These are phyloP conservation scores for Pitta sordida DNA, from an alignment of 2,113 vertebrate species.

Conservation along the genomic window DNA sequence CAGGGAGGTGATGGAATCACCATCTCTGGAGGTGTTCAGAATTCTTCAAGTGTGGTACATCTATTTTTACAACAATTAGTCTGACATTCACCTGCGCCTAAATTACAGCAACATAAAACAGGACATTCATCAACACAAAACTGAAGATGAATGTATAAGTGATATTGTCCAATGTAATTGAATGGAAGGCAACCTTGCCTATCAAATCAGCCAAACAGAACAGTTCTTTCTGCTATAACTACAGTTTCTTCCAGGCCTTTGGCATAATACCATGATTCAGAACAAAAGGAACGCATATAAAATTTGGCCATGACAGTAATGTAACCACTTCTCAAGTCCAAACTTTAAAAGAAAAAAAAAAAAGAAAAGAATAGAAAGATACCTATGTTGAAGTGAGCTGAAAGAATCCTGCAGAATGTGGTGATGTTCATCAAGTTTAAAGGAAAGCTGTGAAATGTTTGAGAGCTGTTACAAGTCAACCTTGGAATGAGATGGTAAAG, in stretches of 20 bases:
- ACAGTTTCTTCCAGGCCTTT: not conserved
- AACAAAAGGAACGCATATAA: not conserved
- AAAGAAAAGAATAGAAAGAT: rapidly evolving
- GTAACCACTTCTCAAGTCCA: not conserved
- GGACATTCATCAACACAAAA: not conserved
- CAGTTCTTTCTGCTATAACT: not conserved
- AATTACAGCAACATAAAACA: not conserved
- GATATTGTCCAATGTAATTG: not conserved
- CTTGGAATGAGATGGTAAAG: not conserved
- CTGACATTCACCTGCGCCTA: not conserved
- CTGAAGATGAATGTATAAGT: not conserved
- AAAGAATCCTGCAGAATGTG: not conserved
- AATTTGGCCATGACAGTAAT: not conserved
- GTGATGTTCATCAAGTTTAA: not conserved
- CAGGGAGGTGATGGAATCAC: too few relatives aligned
- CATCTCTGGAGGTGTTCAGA: too few relatives aligned
- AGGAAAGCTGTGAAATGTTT: not conserved
- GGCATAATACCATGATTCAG: not conserved
- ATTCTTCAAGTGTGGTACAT: not conserved
- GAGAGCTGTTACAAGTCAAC: not conserved
- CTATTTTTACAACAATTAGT: not conserved
- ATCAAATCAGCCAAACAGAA: not conserved
- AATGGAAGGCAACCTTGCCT: not conserved
- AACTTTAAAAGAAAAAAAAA: not conserved
- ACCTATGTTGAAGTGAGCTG: not conserved